Evolutionary conservation across 1,140 invertebrate genomes (phyloP), one percentile per base, ranked within the genome.

Genomic region (Zaprionus tsacasi): DNA sequence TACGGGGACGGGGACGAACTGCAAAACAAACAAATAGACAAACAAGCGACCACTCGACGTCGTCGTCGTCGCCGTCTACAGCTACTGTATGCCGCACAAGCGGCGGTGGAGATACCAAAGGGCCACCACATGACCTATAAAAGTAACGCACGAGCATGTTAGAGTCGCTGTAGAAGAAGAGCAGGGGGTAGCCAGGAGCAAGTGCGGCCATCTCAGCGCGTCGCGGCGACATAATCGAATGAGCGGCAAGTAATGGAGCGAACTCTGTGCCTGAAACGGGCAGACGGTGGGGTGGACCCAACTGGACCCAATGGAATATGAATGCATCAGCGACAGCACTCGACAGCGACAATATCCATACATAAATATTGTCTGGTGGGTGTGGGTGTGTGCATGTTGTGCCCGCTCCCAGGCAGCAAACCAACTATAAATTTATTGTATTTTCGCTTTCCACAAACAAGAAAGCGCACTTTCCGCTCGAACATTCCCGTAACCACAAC

Each of bases 241-340:
- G 67, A 88, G 61, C 78, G 66, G 48, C 55, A 78, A 76, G 81
- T 83, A 88, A 83, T 88, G 85, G 74, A 52, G 65, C 78, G 81
- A 65, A 82, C 54, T 58, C 35, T 60, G 45, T 35, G 70, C 27
- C 67, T 6, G 40, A 15, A n/a, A 40, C 11, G 64, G 17, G 54
- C 12, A 40, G 35, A 12, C 6, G 33, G 33, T 10, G 10, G 33
- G 70, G 57, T 59, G 38, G 25, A 43, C n/a, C n/a, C 72, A 87
- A 87, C 82, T 88, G 85, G 85, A 83, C 83, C 83, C 83, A 87
- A 89, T 88, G 83, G 83, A 78, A 89, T 88, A 89, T 88, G 83
- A 78, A 81, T 88, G 83, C 83, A 87, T 85, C 70, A 70, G 66
- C 74, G 71, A 43, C 63, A 15, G 70, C 74, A 66, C 60, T 77